phyloP scores from a whole-genome alignment of 2,888 invertebrate genomes.

The Autographa pulchrina region DNA sequence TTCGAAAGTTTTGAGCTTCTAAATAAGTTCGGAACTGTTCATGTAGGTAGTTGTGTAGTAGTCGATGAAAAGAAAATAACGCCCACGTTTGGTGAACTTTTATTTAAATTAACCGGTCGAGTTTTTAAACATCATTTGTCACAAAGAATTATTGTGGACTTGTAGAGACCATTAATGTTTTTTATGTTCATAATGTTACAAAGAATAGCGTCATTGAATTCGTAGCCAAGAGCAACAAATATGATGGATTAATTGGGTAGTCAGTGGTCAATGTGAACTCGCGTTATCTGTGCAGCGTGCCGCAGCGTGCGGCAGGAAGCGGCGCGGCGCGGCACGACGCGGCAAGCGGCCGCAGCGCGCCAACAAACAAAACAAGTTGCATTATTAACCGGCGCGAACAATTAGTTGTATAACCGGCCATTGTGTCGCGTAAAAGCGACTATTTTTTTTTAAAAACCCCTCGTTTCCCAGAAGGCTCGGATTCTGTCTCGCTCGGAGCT shows the following conservation, averaged over 20 bases:
- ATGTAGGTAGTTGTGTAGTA: constrained; percentile 45
- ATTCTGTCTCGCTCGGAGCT: constrained; percentile 69
- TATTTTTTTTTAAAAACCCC: constrained; percentile 72
- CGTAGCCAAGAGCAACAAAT: constrained; percentile 61
- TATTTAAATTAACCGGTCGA: constrained; percentile 37
- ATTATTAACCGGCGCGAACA: constrained; percentile 84
- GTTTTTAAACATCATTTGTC: constrained; percentile 19
- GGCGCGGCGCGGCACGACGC: constrained; percentile 37
- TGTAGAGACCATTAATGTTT: constrained; percentile 11
- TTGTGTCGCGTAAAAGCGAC: constrained; percentile 80
- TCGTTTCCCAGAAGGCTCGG: constrained; percentile 84
- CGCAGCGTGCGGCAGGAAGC: constrained; percentile 41
- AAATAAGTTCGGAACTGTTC: constrained; percentile 46
- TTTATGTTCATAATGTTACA: constrained; percentile 20
- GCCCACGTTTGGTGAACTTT: constrained; percentile 43
- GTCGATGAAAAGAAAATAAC: constrained; percentile 48
- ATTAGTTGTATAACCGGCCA: constrained; percentile 85
- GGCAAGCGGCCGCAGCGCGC: constrained; percentile 60
- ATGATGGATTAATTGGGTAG: constrained; percentile 67
- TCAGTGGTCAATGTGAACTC: constrained; percentile 60
- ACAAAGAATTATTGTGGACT: constrained; percentile 19
- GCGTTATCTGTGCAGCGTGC: constrained; percentile 44
- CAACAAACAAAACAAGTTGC: constrained; percentile 77
- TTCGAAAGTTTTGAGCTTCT: constrained; percentile 69
- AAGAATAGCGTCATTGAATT: constrained; percentile 35